Conservation (phyloP, 2,113 vertebrate species). For the Petaurus breviceps region DNA sequence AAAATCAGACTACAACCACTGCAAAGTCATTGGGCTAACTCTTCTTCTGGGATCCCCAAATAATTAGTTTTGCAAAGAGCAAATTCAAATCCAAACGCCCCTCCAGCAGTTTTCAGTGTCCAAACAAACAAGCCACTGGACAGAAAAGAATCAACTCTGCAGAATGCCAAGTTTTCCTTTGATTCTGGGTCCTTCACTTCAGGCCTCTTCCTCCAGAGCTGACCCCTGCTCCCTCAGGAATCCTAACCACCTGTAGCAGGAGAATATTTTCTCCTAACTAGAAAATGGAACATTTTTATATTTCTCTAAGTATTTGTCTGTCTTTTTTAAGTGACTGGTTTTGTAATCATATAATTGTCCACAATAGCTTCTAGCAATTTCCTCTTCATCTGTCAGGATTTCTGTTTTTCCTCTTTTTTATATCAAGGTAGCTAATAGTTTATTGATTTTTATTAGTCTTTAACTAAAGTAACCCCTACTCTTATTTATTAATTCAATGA, state of each 20-base stretch:
- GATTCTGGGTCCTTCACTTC: not conserved
- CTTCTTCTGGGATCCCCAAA: constrained; percentile 70
- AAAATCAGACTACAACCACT: constrained; percentile 45
- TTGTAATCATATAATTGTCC: not conserved
- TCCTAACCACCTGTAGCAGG: not conserved
- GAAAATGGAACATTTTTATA: not conserved
- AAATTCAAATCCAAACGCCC: constrained; percentile 64
- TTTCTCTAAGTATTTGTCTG: not conserved
- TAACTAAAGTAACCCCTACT: not conserved
- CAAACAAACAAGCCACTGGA: constrained; percentile 56
- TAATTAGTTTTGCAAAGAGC: constrained; percentile 75
- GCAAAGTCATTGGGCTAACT: constrained; percentile 64
- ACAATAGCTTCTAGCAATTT: not conserved
- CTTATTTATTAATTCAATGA: not conserved
- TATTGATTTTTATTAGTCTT: not conserved
- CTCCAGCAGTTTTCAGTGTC: constrained; percentile 70
- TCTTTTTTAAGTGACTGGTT: not conserved
- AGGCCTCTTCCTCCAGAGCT: not conserved
- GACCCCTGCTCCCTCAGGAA: not conserved
- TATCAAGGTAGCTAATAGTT: not conserved
- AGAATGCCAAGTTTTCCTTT: not conserved
- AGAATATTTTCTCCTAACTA: constrained; percentile 37
- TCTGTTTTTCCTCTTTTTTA: not conserved
- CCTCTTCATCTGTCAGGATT: not conserved
- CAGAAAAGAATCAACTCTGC: constrained; percentile 29